Evolutionary conservation across 37 sponge, comb jelly and placozoan genomes (phyloP).

Genomic region (Petrosia ficiformis): DNA sequence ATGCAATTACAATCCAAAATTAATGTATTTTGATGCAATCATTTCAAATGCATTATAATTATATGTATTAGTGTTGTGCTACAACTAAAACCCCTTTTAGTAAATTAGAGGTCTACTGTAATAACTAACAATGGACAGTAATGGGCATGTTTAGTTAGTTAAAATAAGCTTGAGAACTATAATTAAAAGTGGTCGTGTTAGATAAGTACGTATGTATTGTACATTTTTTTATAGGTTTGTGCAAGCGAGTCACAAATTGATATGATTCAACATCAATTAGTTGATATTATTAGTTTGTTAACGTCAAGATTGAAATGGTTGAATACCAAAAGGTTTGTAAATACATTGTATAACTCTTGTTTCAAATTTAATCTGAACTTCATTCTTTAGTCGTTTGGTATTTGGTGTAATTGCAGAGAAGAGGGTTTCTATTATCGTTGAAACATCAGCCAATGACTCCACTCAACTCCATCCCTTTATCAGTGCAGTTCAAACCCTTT

Average conservation of each 20-base stretch:
- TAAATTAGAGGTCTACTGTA: too few relatives aligned
- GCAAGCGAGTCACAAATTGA: constrained; percentile 19
- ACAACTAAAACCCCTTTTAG: too few relatives aligned
- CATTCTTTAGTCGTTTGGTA: constrained; percentile 36
- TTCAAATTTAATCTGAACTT: too few relatives aligned
- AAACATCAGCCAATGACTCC: constrained; percentile 9
- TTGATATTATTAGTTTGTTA: constrained; percentile 27
- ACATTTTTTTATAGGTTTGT: not conserved
- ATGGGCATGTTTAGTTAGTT: too few relatives aligned
- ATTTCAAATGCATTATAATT: too few relatives aligned
- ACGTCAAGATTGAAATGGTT: constrained; percentile 72
- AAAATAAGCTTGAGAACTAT: too few relatives aligned
- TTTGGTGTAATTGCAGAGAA: constrained; percentile 58
- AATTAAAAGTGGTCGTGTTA: too few relatives aligned
- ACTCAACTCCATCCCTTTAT: constrained; percentile 23
- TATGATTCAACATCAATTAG: constrained; percentile 38
- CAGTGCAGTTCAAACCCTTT: not conserved
- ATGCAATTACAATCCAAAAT: not conserved
- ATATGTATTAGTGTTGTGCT: too few relatives aligned
- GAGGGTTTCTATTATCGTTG: constrained; percentile 44
- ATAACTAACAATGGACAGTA: too few relatives aligned
- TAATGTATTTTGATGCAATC: too few relatives aligned
- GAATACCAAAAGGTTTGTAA: constrained; percentile 78
- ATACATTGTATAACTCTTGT: too few relatives aligned
- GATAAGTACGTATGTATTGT: too few relatives aligned